Base-by-base conservation (phyloP, 2,113 vertebrate species). In the Nibea albiflora region DNA sequence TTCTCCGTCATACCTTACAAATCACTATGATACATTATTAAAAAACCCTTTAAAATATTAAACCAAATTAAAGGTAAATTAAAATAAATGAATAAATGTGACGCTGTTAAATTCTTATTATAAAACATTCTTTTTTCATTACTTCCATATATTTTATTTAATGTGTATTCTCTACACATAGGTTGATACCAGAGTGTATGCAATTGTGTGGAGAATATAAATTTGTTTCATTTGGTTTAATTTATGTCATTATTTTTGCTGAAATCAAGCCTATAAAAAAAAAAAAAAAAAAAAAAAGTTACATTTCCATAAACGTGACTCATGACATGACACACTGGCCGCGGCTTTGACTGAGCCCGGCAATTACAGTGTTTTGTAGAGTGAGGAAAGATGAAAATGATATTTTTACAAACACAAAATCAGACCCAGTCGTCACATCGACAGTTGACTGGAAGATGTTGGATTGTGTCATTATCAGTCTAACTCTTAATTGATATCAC, bases 401-500 rank as follows among this genome's bases (percentile, higher is more conserved):
- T 24, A 8, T 72, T 47, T n/a, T 19, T n/a, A n/a, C 12, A n/a
- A 28, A 24, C 10, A 1, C 26, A 2, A 14, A 11, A 61, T 61
- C 17, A 24, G 5, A 49, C 39, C 56, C 4, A 39, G 35, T 39
- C 19, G 3, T 44, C 12, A 19, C 24, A 16, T 22, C 26, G 11
- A 57, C 60, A 11, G 4, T 0, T 15, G 54, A 42, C 26, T 31
- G 53, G 16, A 44, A 16, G 7, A 76, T 8, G 46, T 63, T 50
- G 31, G 5, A 31, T 73, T 35, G 28, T 68, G 16, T 24, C 31
- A 0, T 61, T 14, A 69, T 68, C 17, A 61, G 22, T 61, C 14
- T n/a, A 5, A 17, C 47, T 6, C 49, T 78, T 78, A 76, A 83
- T 74, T 76, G 66, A 44, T 67, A 2, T 73, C 58, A 62, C 86